Evolutionary conservation across 2,113 vertebrate genomes (phyloP).

Genomic region (Centropus bengalensis): DNA sequence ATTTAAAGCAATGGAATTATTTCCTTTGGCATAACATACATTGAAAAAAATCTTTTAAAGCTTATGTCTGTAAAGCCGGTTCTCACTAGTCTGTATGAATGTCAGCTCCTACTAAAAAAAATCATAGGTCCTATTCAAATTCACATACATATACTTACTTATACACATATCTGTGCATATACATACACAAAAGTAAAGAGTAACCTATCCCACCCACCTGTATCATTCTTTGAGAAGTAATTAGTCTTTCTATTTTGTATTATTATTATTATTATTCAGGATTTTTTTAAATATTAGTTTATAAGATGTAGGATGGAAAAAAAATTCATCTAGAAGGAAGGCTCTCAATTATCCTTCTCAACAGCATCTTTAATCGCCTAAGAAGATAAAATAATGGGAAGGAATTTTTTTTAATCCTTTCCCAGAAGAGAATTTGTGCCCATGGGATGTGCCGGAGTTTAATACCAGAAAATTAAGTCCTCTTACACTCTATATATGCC

Average conservation of each 20-base stretch:
- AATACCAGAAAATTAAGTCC: neutral
- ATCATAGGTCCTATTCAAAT: neutral
- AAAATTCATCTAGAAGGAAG: neutral
- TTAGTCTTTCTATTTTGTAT: neutral
- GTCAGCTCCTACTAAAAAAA: neutral
- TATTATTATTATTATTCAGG: neutral
- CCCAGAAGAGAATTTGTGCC: neutral
- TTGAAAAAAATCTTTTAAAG: neutral
- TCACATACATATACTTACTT: neutral
- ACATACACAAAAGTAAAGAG: neutral
- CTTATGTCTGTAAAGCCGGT: neutral
- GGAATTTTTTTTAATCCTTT: neutral
- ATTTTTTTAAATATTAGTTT: neutral
- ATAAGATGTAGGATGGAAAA: neutral
- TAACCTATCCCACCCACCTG: neutral
- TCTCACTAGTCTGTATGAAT: neutral
- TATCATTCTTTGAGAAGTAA: neutral
- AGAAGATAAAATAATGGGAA: neutral
- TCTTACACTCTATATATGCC: neutral
- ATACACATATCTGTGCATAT: neutral
- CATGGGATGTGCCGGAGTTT: neutral
- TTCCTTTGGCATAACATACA: neutral
- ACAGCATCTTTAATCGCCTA: neutral
- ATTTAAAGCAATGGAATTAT: constrained; percentile 33
- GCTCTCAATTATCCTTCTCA: neutral